phyloP scores from a whole-genome alignment of 2,888 invertebrate genomes.

The Chrysolina oricalcia region DNA sequence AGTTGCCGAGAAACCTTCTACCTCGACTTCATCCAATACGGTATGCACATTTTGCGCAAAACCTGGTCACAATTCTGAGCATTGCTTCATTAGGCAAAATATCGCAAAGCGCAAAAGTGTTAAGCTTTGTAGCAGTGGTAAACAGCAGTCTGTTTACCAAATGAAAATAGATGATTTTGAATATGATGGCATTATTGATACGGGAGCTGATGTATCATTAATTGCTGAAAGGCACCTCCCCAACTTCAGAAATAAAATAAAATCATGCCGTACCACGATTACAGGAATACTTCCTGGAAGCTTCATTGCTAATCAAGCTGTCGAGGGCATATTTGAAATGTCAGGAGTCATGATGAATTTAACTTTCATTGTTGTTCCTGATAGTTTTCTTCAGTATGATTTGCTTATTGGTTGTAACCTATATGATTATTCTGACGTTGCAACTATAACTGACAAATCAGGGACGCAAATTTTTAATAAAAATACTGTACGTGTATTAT shows the following conservation, averaged over 20 bases:
- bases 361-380: background rate
- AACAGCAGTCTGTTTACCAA: background rate
- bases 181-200: background rate
- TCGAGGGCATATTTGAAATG: background rate
- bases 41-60: no score
- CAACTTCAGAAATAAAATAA: no score
- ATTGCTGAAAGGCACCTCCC: no score
- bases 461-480: background rate
- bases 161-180: slow-evolving; percentile 3
- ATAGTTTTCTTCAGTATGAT: slow-evolving; percentile 11
- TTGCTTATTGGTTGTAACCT: slow-evolving; percentile 13
- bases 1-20: slow-evolving; percentile 42
- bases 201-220: no score
- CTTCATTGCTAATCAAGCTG: background rate
- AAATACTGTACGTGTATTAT: slow-evolving; percentile 10
- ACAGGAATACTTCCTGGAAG: no score
- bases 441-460: no score
- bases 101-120: slow-evolving; percentile 46
- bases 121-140: slow-evolving; percentile 38
- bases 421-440: background rate
- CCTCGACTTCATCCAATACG: background rate
- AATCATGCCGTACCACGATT: no score
- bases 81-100: slow-evolving; percentile 12
- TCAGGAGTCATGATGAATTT: background rate
- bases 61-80: no score